Evolutionary conservation across 2,797 vertebrate species (phyloP), one percentile per base, ranked within the genome.

Genomic region (Danionella dracula): DNA sequence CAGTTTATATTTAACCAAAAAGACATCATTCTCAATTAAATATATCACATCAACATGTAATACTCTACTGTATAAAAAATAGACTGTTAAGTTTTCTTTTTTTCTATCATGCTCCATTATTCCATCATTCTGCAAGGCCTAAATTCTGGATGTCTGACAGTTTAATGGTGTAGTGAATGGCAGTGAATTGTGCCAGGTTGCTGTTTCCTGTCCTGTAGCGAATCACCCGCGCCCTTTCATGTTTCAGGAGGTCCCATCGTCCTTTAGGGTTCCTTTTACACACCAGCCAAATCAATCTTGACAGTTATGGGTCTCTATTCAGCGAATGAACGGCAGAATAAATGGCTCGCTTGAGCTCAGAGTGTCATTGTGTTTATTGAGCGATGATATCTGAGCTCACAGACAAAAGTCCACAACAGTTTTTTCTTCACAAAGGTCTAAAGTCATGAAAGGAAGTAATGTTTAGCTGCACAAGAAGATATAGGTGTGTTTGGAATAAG

Each of bases 341-440:
- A 75, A 75, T 74, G 70, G 71, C 78, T 64, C 71, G 66, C 59
- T 66, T 41, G 62, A 71, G 77, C 76, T 58, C 40, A 37, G 76
- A 69, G 76, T 72, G 78, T 65, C 76, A 73, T 82, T 80, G 70
- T 78, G 64, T 83, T 81, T 82, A 83, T 83, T 83, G 78, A 80
- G 78, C 83, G 84, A 88, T 85, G 44, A 62, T 82, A 85, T 86
- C 82, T 71, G 71, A 41, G 27, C 64, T 48, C 8, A 55, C 62
- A 71, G 57, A 29, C 56, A 68, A 53, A 44, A 67, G 31, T 44
- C 5, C 64, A 58, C 31, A 69, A 67, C 76, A 11, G 20, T 63
- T 66, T 57, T 42, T 66, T 57, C 45, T 74, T 63, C 13, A 63
- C 2, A 1, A 51, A 44, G 1, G 23, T 32, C 49, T 41, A 8